phyloP scores from a whole-genome alignment of 2,113 vertebrate species.

The Alethe castanea region DNA sequence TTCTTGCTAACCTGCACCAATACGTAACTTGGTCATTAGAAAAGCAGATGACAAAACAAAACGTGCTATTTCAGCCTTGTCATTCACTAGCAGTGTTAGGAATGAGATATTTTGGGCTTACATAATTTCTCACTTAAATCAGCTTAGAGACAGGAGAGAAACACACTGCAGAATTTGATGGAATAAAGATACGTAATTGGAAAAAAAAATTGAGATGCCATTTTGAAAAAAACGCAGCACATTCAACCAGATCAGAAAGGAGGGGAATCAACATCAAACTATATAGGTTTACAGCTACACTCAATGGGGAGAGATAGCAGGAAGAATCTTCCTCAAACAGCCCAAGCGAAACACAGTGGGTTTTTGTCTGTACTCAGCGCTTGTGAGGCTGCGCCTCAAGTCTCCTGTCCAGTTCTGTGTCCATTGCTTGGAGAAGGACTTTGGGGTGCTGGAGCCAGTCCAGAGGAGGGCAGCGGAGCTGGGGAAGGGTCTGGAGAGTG shows the following conservation, averaged over 20 bases:
- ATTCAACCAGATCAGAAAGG: background rate
- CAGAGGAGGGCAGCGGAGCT: background rate
- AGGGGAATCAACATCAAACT: background rate
- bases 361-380: background rate
- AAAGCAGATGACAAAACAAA: background rate
- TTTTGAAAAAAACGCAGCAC: background rate
- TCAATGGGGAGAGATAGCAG: background rate
- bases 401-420: background rate
- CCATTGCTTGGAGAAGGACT: background rate
- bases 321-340: background rate
- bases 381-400: background rate
- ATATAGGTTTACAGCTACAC: background rate
- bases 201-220: background rate
- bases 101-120: background rate
- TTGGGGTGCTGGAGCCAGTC: background rate
- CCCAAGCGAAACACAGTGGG: rapidly evolving
- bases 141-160: background rate
- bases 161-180: background rate
- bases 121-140: background rate
- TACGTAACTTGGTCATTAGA: background rate
- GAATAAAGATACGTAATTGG: background rate
- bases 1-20: background rate
- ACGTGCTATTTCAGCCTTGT: background rate
- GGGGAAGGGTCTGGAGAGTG: background rate
- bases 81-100: background rate